These are phyloP conservation scores for Castor canadensis DNA, from an alignment of 2,113 vertebrate species.

Conservation along the genomic window DNA sequence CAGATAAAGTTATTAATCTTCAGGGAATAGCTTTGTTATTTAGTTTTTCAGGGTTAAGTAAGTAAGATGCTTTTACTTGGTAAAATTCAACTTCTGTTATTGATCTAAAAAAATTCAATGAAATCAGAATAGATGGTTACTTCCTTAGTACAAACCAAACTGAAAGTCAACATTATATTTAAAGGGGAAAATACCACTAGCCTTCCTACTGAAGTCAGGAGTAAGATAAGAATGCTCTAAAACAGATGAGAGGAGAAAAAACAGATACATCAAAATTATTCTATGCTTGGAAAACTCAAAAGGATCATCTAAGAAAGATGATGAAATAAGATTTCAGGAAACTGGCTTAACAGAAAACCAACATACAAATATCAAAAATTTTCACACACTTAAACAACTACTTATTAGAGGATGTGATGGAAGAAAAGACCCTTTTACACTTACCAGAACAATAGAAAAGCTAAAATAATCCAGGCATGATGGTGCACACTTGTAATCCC, in stretches of 20 bases:
- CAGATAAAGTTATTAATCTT: neutral
- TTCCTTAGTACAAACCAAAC: neutral
- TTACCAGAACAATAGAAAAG: neutral
- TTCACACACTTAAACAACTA: neutral
- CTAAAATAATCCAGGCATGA: neutral
- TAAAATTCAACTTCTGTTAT: neutral
- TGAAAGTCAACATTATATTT: neutral
- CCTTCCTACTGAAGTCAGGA: neutral
- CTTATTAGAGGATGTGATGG: neutral
- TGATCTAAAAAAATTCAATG: neutral
- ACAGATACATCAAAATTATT: neutral
- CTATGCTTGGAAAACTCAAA: neutral
- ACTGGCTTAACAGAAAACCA: neutral
- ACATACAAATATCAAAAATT: neutral
- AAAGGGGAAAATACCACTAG: neutral
- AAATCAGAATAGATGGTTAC: neutral
- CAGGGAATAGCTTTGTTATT: neutral
- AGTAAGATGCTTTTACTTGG: neutral
- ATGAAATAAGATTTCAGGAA: neutral
- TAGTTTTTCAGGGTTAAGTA: neutral
- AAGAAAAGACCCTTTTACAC: neutral
- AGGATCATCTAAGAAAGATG: slow-evolving; percentile 16
- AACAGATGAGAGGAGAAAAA: neutral
- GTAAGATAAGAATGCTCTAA: neutral
- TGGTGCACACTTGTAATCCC: neutral